Conservation (phyloP, 2,797 vertebrate genomes). For the Botia kubotai region DNA sequence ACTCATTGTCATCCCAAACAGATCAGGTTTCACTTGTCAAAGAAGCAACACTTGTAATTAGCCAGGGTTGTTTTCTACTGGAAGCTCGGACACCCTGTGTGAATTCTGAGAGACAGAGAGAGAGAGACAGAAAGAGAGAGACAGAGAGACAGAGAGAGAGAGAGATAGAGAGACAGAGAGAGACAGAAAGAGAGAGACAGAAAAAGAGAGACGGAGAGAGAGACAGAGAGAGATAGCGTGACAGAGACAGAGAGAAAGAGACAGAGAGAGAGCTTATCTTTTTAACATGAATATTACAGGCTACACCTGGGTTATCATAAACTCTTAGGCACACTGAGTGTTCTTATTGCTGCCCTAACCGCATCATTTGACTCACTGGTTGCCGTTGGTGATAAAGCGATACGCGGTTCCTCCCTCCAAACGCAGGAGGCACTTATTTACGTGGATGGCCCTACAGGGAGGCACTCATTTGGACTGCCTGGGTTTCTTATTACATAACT, state of each 20-base stretch:
- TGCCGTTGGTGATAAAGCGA: background rate
- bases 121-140: too few species aligned
- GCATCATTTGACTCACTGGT: background rate
- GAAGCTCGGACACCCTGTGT: background rate
- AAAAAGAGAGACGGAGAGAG: background rate
- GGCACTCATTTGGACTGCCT: slow-evolving; percentile 2
- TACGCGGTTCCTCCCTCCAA: background rate
- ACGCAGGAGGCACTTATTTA: background rate
- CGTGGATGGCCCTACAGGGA: background rate
- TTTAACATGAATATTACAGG: background rate
- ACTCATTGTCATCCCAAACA: slow-evolving; percentile 75
- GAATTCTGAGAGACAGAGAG: background rate
- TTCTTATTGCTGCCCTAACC: background rate
- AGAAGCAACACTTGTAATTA: slow-evolving; percentile 70
- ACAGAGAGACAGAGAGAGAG: too few species aligned
- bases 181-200: too few species aligned
- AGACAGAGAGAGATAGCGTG: too few species aligned
- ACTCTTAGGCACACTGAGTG: background rate
- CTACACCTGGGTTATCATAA: slow-evolving; percentile 6
- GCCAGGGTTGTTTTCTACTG: slow-evolving; percentile 56
- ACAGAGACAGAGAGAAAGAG: too few species aligned
- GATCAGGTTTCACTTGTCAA: slow-evolving; percentile 78
- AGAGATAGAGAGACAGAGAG: too few species aligned
- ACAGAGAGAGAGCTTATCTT: background rate
- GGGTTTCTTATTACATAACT: slow-evolving; percentile 14